These are phyloP conservation scores for Pithys albifrons DNA, from an alignment of 2,113 vertebrate species.

Conservation along the genomic window DNA sequence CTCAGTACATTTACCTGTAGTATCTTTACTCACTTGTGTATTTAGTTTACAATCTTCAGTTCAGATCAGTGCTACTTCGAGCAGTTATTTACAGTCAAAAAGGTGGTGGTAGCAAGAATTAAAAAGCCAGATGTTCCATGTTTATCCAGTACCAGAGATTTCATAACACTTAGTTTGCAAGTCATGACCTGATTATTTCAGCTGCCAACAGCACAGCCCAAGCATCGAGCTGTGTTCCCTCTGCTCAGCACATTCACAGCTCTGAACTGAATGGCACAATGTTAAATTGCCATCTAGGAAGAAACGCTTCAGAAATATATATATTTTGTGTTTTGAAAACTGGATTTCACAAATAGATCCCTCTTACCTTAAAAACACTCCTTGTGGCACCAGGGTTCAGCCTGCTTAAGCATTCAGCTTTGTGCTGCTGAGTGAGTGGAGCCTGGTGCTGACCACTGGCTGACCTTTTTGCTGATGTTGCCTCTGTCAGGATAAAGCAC, in stretches of 20 bases:
- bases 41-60: background rate
- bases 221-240: background rate
- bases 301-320: background rate
- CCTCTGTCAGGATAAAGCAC: background rate
- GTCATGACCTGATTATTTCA: background rate
- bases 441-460: background rate
- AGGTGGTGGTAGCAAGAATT: background rate
- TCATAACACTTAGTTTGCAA: constrained; percentile 29
- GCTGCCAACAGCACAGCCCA: constrained; percentile 15
- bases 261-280: background rate
- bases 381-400: background rate
- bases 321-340: background rate
- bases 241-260: background rate
- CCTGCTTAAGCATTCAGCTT: background rate
- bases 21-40: background rate
- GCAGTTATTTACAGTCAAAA: background rate
- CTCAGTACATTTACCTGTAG: background rate
- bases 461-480: background rate
- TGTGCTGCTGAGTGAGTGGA: background rate
- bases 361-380: background rate
- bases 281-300: background rate
- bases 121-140: background rate
- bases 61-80: background rate
- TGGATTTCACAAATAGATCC: background rate
- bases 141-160: constrained; percentile 25